Base-by-base conservation (phyloP, 2,888 invertebrate species). In the Ceraclea dissimilis region DNA sequence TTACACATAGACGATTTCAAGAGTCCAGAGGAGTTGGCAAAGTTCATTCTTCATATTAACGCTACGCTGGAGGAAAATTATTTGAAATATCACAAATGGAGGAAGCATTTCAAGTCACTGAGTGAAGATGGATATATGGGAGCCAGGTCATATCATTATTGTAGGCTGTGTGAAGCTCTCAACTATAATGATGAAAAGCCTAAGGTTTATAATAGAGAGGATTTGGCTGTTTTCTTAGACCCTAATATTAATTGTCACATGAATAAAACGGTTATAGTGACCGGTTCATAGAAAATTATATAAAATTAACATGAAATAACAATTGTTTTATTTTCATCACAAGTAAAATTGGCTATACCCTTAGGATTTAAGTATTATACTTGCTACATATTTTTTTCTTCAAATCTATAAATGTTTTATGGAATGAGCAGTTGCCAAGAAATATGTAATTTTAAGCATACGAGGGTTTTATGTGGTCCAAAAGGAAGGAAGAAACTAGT, bases 61-160 rank as follows among this genome's bases (percentile, higher is more conserved):
- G 63, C 63, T 11, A 68, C 75, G 2, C 67, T 66, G 1, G 71
- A 76, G 18, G 73, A 71, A 60, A 49, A 49, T 16, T 62, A 73
- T 26, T 63, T 72, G 0, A 64, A 67, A 1, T 82, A 74, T 63
- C 85, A 84, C 60, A 63, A 68, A 51, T 87, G 86, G 87, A 78
- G 83, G 56, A 70, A 68, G 19, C 58, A 76, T 57, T 86, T 79
- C 65, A 65, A 72, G 56, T 71, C 83, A 1, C 52, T 77, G 0
- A 84, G 85, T 63, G 85, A 86, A 64, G 85, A 86, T 65, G 86
- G 85, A 0, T 86, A 83, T 66, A 85, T 85, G 63, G 76, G 79
- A 13, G 76, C 79, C 1, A 68, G 68, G 11, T 82, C 83, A 0
- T 72, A 69, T 52, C 84, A 85, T 65, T 80, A 79, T 62, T 82